phyloP scores from a whole-genome alignment of 35 echinoderm and acorn worm genomes.

The Eucidaris tribuloides region DNA sequence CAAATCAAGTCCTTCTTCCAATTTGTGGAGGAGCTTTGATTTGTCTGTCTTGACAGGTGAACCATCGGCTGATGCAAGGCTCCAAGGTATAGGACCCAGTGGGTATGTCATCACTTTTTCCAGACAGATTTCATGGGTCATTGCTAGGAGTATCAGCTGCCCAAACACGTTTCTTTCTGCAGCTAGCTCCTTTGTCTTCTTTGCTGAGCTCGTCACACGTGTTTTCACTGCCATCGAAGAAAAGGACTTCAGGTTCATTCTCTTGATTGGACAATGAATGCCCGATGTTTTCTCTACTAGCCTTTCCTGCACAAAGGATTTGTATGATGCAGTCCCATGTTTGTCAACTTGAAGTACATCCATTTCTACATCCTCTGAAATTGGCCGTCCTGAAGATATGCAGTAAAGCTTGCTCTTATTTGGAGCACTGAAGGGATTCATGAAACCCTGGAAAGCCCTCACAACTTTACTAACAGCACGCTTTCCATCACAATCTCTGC shows the following conservation, averaged over 20 bases:
- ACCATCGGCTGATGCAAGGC: slow-evolving; percentile 16
- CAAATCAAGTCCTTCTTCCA: slow-evolving; percentile 1
- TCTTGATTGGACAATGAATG: background rate
- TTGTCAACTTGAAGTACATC: slow-evolving; percentile 14
- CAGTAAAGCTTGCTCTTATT: slow-evolving; percentile 27
- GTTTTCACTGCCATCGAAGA: background rate
- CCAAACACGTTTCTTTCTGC: slow-evolving; percentile 29
- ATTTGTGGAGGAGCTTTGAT: slow-evolving; percentile 8
- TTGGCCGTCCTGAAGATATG: slow-evolving; percentile 26
- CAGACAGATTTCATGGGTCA: background rate
- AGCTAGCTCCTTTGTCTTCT: background rate
- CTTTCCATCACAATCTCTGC: slow-evolving; percentile 20
- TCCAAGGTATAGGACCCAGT: background rate
- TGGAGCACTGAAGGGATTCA: slow-evolving; percentile 26
- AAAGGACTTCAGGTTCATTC: background rate
- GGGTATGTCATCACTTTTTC: slow-evolving; percentile 6
- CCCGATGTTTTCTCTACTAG: background rate
- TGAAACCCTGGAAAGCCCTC: slow-evolving; percentile 22
- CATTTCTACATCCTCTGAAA: background rate
- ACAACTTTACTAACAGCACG: background rate
- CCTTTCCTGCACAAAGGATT: background rate
- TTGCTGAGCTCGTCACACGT: background rate
- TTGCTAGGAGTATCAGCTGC: slow-evolving; percentile 16
- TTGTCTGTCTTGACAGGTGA: slow-evolving; percentile 9
- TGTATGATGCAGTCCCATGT: background rate